Conservation (phyloP, 2,797 vertebrate species). For the Capromys pilorides region DNA sequence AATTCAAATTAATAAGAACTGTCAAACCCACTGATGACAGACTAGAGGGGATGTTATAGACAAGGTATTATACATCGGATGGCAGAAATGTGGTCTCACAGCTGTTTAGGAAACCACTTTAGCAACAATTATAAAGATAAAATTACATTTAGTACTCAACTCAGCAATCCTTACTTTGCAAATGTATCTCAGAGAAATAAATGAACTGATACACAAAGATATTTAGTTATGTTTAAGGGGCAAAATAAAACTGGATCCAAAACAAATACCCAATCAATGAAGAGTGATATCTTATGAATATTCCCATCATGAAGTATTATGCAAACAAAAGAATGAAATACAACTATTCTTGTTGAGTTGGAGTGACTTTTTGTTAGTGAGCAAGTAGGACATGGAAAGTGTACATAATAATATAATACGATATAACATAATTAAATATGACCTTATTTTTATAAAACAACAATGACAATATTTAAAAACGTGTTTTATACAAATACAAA, state of each 20-base stretch:
- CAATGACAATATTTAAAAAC: background rate
- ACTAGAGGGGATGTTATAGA: background rate
- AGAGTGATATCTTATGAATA: background rate
- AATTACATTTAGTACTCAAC: slow-evolving; percentile 49
- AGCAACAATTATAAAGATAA: slow-evolving; percentile 59
- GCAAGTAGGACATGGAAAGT: background rate
- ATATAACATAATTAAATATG: background rate
- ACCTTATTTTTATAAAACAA: slow-evolving; percentile 14
- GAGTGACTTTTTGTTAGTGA: background rate
- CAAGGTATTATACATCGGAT: background rate
- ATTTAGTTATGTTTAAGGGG: background rate
- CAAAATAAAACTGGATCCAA: background rate
- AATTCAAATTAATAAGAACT: slow-evolving; percentile 69
- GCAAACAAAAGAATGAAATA: background rate
- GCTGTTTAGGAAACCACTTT: slow-evolving; percentile 54
- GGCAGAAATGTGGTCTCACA: slow-evolving; percentile 40
- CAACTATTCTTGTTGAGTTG: background rate
- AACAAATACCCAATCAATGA: background rate
- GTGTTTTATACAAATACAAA: background rate
- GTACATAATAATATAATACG: too few species aligned
- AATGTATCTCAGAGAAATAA: slow-evolving; percentile 51
- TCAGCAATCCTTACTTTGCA: slow-evolving; percentile 51
- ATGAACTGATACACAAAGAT: slow-evolving; percentile 26
- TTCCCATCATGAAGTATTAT: background rate
- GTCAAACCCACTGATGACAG: slow-evolving; percentile 2